phyloP scores from a whole-genome alignment of 2,888 invertebrate genomes.

The Pristionchus entomophagus region DNA sequence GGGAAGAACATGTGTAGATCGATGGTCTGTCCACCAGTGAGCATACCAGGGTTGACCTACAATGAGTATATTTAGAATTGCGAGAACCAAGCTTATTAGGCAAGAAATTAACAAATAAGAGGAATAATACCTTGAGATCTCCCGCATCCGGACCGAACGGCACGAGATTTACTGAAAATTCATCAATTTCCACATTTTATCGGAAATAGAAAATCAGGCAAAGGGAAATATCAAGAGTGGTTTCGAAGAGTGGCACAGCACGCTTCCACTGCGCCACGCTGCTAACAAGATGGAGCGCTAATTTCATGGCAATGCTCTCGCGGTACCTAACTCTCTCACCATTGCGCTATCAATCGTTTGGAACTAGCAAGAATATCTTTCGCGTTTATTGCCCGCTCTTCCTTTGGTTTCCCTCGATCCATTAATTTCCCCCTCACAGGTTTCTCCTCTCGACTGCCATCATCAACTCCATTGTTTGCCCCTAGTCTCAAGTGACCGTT shows the following conservation, averaged over 20 bases:
- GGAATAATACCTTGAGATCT: constrained; percentile 59
- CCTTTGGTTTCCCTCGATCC: not conserved
- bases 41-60: constrained; percentile 67
- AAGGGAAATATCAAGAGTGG: constrained; percentile 66
- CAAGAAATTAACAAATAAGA: not conserved
- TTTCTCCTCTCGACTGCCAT: constrained; percentile 36
- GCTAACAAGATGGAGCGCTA: constrained; percentile 77
- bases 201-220: not conserved
- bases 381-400: not conserved
- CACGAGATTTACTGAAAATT: constrained; percentile 67
- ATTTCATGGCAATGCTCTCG: not conserved
- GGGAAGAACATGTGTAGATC: constrained; percentile 75
- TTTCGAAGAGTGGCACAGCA: constrained; percentile 85
- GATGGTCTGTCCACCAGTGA: constrained; percentile 73
- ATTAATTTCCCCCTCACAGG: not conserved
- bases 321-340: not conserved
- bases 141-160: constrained; percentile 74
- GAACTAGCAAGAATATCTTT: not conserved
- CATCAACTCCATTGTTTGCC: constrained; percentile 21
- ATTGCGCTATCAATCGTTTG: not conserved
- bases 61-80: not conserved
- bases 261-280: constrained; percentile 88
- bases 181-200: not conserved
- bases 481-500: constrained; percentile 47
- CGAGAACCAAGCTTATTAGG: not conserved